These are phyloP conservation scores for Drosophila crucigera DNA, from an alignment of 2,888 invertebrate species.

Conservation along the genomic window DNA sequence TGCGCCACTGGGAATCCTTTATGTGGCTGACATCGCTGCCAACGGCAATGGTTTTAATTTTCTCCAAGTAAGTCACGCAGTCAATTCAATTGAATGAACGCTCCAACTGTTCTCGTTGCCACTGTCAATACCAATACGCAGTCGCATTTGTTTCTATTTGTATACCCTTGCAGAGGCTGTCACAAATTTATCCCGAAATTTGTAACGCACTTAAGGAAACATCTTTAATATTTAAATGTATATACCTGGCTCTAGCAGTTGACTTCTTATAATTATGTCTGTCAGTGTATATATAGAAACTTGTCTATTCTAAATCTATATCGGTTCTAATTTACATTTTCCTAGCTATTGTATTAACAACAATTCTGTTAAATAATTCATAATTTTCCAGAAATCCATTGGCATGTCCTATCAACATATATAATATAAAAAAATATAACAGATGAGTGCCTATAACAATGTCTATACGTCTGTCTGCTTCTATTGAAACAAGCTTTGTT, in stretches of 20 bases:
- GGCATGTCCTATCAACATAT: not conserved
- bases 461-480: not conserved
- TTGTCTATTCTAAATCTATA: not conserved
- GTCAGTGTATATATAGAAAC: not conserved
- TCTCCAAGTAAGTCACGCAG: conserved; percentile 85
- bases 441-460: not conserved
- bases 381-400: not conserved
- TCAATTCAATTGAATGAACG: conserved; percentile 50
- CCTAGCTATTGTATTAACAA: not conserved
- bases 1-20: conserved; percentile 86
- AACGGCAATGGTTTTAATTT: conserved; percentile 84
- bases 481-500: too few relatives aligned
- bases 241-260: not conserved
- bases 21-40: conserved; percentile 86
- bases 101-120: conserved; percentile 20
- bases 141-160: conserved; percentile 2
- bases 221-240: not conserved
- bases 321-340: not conserved
- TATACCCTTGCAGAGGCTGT: not conserved
- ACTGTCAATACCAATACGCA: conserved; percentile 14
- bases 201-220: not conserved
- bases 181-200: not conserved
- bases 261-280: not conserved
- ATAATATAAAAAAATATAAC: not conserved
- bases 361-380: not conserved